A percentile compares a stretch with the other conserved stretches of the same genome.
These are phyloP conservation scores for human DNA, from an alignment of 2,113 vertebrate genomes.

Conservation along the genomic window GRCh38 chr3:81080501-81081000, in stretches of 20 bases:
- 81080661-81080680: not conserved
- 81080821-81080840: not conserved
- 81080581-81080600: not conserved
- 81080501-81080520: not conserved
- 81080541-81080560: not conserved
- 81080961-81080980: not conserved
- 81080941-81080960: not conserved
- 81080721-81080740: not conserved
- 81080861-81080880: not conserved
- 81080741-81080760: not conserved
- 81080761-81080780: not conserved
- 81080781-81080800: not conserved
- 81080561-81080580: not conserved
- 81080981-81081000: not conserved
- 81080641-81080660: not conserved
- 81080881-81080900: not conserved
- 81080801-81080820: not conserved
- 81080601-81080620: not conserved
- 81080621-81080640: not conserved
- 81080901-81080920: not conserved
- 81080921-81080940: not conserved
- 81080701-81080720: not conserved
- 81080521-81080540: not conserved
- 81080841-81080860: not conserved
- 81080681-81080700: not conserved